These are phyloP conservation scores for Phaethon lepturus DNA, from an alignment of 2,113 vertebrate genomes.

Conservation along the genomic window DNA sequence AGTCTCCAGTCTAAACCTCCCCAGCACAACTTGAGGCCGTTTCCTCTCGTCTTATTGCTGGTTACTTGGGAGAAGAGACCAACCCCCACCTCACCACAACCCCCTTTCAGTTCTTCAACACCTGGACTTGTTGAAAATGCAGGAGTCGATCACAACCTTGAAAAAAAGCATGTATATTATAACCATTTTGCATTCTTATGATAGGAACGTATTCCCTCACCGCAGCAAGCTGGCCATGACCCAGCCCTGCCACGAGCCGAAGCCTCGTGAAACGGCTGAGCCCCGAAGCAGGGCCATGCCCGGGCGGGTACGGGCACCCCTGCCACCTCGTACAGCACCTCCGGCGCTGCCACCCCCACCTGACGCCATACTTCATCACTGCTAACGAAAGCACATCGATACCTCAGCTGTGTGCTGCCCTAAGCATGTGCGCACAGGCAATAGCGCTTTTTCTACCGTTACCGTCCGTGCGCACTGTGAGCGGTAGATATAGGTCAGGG, in stretches of 20 bases:
- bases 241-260: background rate
- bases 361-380: rapidly evolving
- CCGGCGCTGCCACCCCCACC: background rate
- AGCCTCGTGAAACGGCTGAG: background rate
- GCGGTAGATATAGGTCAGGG: background rate
- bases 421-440: rapidly evolving
- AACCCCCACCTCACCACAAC: no score
- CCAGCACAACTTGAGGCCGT: no score
- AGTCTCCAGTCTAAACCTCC: no score
- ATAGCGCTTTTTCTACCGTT: rapidly evolving
- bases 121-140: background rate
- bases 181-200: rapidly evolving
- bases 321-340: background rate
- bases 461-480: rapidly evolving
- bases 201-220: rapidly evolving
- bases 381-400: background rate
- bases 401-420: background rate
- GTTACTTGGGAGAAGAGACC: no score
- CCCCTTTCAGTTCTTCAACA: background rate
- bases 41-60: no score
- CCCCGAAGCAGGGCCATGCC: background rate
- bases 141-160: background rate
- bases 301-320: background rate
- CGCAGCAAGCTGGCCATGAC: background rate
- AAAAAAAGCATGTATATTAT: rapidly evolving